These are phyloP conservation scores for Coelopa frigida DNA, from an alignment of 1,140 invertebrate species.

Conservation along the genomic window DNA sequence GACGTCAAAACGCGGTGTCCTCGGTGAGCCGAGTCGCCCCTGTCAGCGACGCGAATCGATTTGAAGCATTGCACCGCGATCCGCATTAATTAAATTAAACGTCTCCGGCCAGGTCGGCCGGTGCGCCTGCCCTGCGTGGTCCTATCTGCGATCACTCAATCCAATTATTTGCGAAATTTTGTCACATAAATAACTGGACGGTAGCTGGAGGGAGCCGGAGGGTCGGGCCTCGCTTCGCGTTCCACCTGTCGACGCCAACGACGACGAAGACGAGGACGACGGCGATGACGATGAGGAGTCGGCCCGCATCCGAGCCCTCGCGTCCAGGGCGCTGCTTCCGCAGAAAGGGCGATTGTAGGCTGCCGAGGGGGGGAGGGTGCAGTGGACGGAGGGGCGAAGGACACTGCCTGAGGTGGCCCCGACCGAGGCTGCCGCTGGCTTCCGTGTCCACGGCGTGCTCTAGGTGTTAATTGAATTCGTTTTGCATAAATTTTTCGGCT, in stretches of 20 bases:
- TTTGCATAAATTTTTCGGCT: constrained; percentile 38
- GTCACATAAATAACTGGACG: constrained; percentile 45
- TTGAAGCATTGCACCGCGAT: constrained; percentile 40
- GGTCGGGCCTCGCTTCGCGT: constrained; percentile 5
- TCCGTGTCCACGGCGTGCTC: background rate
- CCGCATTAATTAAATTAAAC: constrained; percentile 45
- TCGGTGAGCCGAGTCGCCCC: background rate
- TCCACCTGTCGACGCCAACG: constrained; percentile 17
- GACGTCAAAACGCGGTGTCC: constrained; percentile 7
- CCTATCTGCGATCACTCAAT: constrained; percentile 45
- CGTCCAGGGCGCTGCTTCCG: constrained; percentile 4
- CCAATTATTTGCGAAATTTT: constrained; percentile 46
- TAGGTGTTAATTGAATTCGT: constrained; percentile 45
- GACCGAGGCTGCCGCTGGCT: background rate
- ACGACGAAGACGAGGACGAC: constrained; percentile 1
- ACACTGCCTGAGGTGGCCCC: background rate
- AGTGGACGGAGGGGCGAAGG: background rate
- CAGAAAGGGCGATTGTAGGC: constrained; percentile 1
- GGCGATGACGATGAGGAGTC: background rate
- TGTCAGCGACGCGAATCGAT: constrained; percentile 15
- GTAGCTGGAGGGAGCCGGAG: background rate
- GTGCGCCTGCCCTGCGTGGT: constrained; percentile 7
- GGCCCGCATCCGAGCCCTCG: background rate
- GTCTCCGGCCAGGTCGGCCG: background rate
- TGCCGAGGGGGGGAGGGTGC: background rate